Evolutionary conservation across 1,140 invertebrate species (phyloP).

Genomic region (Ditylenchus dipsaci): DNA sequence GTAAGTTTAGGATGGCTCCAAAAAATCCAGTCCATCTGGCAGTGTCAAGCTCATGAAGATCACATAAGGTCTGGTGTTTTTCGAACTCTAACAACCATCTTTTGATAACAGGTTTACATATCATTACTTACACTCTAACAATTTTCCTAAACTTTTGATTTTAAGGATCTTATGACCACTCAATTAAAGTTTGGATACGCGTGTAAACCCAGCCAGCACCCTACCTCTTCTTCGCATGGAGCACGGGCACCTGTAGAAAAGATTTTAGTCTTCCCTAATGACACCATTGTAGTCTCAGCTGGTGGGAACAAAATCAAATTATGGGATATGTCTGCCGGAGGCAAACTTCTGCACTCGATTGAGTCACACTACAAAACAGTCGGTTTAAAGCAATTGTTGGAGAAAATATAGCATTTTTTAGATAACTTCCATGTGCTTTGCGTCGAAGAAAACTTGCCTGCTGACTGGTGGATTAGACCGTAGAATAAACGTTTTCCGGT

Average conservation of each 20-base stretch:
- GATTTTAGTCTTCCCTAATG: constrained; percentile 78
- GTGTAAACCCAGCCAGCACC: constrained; percentile 58
- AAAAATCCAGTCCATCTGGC: constrained; percentile 16
- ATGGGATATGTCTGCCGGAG: constrained; percentile 82
- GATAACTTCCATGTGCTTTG: constrained; percentile 62
- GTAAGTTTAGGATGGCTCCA: not conserved
- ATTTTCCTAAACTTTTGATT: constrained; percentile 16
- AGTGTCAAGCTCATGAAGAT: constrained; percentile 14
- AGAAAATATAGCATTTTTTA: constrained; percentile 16
- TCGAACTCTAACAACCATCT: constrained; percentile 21
- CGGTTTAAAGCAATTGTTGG: not conserved
- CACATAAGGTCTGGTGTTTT: constrained; percentile 31
- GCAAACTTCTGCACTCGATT: constrained; percentile 73
- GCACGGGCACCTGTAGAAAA: constrained; percentile 86
- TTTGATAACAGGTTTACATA: constrained; percentile 35
- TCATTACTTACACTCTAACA: not conserved
- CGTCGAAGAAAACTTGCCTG: constrained; percentile 73
- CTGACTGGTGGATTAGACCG: constrained; percentile 81
- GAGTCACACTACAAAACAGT: constrained; percentile 85
- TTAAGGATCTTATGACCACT: constrained; percentile 84
- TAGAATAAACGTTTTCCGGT: constrained; percentile 83
- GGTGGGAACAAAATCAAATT: constrained; percentile 84
- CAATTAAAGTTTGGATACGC: constrained; percentile 79
- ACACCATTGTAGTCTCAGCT: constrained; percentile 82
- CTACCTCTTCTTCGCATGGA: constrained; percentile 72